These are phyloP conservation scores for Brachymystax lenok DNA, from an alignment of 2,797 vertebrate genomes.

Conservation along the genomic window DNA sequence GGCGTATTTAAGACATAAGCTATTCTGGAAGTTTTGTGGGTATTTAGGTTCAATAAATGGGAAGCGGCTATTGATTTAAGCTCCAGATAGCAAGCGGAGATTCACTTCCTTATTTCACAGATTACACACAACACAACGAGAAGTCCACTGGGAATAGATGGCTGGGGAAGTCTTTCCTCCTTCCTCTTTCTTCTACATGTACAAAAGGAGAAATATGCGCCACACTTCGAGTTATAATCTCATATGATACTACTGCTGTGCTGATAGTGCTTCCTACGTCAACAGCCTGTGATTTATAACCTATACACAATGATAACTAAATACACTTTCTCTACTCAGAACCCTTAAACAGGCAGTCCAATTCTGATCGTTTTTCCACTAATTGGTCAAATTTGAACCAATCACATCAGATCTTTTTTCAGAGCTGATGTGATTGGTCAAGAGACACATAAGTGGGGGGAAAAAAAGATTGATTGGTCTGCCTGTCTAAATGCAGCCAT, in stretches of 20 bases:
- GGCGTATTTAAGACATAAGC: conserved; percentile 57
- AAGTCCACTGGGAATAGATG: conserved; percentile 31
- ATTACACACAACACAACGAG: conserved; percentile 52
- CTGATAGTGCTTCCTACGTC: neutral
- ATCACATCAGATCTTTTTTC: no score
- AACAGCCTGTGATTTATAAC: neutral
- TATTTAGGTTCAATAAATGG: conserved; percentile 51
- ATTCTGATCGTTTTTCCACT: no score
- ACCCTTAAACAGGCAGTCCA: no score
- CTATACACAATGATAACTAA: neutral
- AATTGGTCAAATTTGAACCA: no score
- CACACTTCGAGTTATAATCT: conserved; percentile 24
- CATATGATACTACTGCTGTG: neutral
- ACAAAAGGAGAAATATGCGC: conserved; percentile 20
- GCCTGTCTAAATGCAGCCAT: no score
- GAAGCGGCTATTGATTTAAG: conserved; percentile 54
- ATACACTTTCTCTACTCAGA: neutral
- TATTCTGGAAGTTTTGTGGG: conserved; percentile 42
- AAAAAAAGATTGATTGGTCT: no score
- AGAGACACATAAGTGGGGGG: no score
- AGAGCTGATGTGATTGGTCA: no score
- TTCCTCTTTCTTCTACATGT: conserved; percentile 31
- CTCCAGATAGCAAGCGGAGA: conserved; percentile 37
- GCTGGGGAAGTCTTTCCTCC: conserved; percentile 1
- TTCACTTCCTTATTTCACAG: conserved; percentile 40